Percentiles rank a stretch among this genome's conserved stretches.
These are phyloP conservation scores for Apaloderma vittatum DNA, from an alignment of 2,113 vertebrate species.

Conservation along the genomic window DNA sequence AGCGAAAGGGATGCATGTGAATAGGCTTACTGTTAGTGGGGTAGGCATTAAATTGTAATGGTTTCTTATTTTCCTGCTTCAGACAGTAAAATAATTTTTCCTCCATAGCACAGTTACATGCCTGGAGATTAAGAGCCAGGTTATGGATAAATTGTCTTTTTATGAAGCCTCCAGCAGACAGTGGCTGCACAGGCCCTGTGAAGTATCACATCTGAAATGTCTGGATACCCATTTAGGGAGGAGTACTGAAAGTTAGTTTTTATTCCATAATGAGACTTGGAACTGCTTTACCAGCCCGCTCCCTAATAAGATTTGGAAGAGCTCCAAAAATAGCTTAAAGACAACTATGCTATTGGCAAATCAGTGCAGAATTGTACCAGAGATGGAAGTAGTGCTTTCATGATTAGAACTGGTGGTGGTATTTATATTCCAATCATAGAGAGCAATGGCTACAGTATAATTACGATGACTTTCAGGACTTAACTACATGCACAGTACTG, in stretches of 20 bases:
- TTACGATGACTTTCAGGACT: not conserved
- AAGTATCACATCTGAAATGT: not conserved
- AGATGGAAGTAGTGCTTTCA: not conserved
- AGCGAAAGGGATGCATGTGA: fast-evolving
- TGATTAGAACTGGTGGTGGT: not conserved
- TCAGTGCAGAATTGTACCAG: not conserved
- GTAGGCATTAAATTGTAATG: not conserved
- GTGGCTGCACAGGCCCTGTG: not conserved
- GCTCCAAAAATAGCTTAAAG: not conserved
- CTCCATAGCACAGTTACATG: not conserved
- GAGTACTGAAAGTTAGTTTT: not conserved
- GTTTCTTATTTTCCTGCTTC: not conserved
- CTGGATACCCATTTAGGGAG: not conserved
- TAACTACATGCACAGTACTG: not conserved
- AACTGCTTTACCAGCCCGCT: not conserved
- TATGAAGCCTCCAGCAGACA: not conserved
- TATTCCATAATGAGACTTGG: not conserved
- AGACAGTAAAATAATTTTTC: not conserved
- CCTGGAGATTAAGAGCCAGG: not conserved
- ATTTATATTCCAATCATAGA: not conserved
- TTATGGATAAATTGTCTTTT: not conserved
- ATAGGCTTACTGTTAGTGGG: not conserved
- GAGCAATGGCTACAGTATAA: not conserved
- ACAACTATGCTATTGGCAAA: not conserved
- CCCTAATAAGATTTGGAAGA: fast-evolving